These are phyloP conservation scores for Sphenodon punctatus DNA, from an alignment of 2,797 vertebrate genomes.

Conservation along the genomic window DNA sequence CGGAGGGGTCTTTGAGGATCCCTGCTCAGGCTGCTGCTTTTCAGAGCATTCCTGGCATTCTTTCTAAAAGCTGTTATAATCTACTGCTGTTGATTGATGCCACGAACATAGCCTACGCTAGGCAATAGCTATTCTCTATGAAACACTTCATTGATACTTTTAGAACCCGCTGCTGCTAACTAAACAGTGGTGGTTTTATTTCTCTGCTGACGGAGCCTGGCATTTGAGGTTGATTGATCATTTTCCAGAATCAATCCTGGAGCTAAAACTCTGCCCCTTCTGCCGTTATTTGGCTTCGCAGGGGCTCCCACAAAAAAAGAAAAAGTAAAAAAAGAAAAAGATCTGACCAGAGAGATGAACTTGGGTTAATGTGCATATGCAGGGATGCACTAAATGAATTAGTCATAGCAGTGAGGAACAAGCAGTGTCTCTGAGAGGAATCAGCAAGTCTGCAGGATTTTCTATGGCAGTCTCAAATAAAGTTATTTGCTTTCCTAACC, in stretches of 20 bases:
- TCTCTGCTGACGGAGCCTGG: constrained; percentile 81
- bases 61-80: constrained; percentile 65
- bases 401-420: constrained; percentile 69
- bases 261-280: background rate
- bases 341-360: rapidly evolving
- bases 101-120: constrained; percentile 61
- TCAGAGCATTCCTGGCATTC: constrained; percentile 65
- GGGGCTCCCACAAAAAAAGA: background rate
- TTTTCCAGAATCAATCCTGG: constrained; percentile 44
- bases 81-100: constrained; percentile 56
- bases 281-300: background rate
- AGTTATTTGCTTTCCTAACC: constrained; percentile 44
- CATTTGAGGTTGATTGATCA: constrained; percentile 76
- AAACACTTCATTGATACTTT: constrained; percentile 73
- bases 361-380: constrained; percentile 33
- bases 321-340: background rate
- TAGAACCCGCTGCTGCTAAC: constrained; percentile 71
- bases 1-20: constrained; percentile 5
- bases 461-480: constrained; percentile 3
- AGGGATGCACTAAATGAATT: constrained; percentile 73
- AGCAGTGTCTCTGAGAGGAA: constrained; percentile 42
- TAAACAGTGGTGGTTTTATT: constrained; percentile 81
- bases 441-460: background rate
- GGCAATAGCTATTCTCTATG: constrained; percentile 80
- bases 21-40: constrained; percentile 15